phyloP scores from a whole-genome alignment of 2,113 vertebrate genomes.

The Oncorhynchus keta region DNA sequence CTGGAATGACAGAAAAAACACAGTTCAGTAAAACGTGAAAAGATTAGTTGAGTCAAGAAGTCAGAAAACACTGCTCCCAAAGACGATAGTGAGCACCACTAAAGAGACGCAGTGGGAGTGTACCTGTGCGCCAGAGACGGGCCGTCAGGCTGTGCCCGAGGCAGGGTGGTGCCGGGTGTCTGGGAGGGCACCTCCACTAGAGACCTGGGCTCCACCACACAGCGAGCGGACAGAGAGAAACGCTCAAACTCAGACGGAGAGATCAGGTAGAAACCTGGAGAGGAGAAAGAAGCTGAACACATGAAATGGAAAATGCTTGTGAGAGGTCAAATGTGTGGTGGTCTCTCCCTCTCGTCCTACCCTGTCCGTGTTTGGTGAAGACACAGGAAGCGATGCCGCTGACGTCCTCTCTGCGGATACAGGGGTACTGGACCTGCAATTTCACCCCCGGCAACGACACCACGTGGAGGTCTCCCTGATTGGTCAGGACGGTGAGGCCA shows the following conservation, averaged over 20 bases:
- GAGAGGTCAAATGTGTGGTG: too few relatives aligned
- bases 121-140: conserved; percentile 70
- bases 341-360: conserved; percentile 58
- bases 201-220: conserved; percentile 88
- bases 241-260: conserved; percentile 96
- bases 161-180: conserved; percentile 43
- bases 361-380: conserved; percentile 95
- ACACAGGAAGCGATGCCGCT: conserved; percentile 97
- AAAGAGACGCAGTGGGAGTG: not conserved
- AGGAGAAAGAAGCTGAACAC: not conserved
- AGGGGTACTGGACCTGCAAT: conserved; percentile 90
- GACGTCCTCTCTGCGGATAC: conserved; percentile 93
- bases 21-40: not conserved
- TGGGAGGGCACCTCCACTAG: conserved; percentile 75
- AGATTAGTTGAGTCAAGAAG: too few relatives aligned
- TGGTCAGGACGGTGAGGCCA: conserved; percentile 87
- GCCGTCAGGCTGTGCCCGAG: conserved; percentile 60
- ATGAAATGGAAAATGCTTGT: too few relatives aligned
- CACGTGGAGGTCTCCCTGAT: conserved; percentile 92
- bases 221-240: conserved; percentile 93
- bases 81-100: too few relatives aligned
- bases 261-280: conserved; percentile 93
- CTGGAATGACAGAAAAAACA: conserved; percentile 44
- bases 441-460: conserved; percentile 89
- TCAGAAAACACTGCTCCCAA: too few relatives aligned